These are phyloP conservation scores for Emydoidea blandingii DNA, from an alignment of 2,797 vertebrate genomes.

Conservation along the genomic window DNA sequence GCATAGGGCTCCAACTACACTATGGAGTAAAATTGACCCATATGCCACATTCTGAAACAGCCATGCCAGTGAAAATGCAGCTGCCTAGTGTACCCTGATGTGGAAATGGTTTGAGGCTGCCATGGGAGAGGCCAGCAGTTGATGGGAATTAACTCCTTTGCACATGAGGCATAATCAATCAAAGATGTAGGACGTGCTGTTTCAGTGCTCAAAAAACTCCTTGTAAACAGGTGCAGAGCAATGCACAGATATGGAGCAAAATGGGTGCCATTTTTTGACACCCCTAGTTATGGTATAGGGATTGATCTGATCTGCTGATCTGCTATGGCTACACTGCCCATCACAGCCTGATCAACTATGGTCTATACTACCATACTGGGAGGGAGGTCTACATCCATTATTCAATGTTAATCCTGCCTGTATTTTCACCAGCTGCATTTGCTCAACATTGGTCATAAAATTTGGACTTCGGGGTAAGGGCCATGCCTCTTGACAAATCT, in stretches of 20 bases:
- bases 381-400: neutral
- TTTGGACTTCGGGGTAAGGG: neutral
- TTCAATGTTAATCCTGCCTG: neutral
- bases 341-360: neutral
- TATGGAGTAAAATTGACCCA: neutral
- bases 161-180: fast-evolving
- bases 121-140: neutral
- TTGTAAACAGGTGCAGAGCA: neutral
- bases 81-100: neutral
- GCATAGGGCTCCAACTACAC: neutral
- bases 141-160: neutral
- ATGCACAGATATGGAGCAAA: neutral
- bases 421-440: neutral
- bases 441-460: neutral
- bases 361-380: neutral
- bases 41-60: neutral
- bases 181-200: neutral
- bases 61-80: neutral
- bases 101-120: neutral
- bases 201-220: neutral
- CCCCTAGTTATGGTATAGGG: neutral
- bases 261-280: neutral
- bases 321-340: no score
- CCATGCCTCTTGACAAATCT: neutral
- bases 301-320: neutral